Evolutionary conservation across 2,113 vertebrate species (phyloP).

Genomic region (Rostratula benghalensis): DNA sequence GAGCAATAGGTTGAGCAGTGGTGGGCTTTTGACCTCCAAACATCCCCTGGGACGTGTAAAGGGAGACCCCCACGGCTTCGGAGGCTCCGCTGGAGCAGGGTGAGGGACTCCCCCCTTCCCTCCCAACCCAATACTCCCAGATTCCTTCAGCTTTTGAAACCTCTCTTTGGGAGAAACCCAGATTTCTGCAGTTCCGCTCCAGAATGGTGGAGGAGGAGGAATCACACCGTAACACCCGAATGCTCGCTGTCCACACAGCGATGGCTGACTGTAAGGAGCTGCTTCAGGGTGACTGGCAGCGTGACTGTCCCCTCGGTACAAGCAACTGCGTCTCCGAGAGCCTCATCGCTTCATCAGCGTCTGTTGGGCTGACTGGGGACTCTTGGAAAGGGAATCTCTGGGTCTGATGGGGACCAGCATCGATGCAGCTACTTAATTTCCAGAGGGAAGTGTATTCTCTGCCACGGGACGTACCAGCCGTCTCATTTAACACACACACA

Average conservation of each 20-base stretch:
- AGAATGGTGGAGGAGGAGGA: neutral
- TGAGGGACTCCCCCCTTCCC: neutral
- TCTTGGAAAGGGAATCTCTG: neutral
- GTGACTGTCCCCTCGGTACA: neutral
- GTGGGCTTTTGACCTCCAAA: neutral
- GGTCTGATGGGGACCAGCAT: neutral
- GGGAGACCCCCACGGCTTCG: rapidly evolving
- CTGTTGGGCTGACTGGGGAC: neutral
- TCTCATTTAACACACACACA: neutral
- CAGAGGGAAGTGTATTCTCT: neutral
- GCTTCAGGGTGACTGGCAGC: neutral
- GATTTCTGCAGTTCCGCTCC: neutral
- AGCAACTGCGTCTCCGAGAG: neutral
- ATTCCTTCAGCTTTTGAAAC: neutral
- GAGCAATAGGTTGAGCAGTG: neutral
- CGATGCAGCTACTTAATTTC: neutral
- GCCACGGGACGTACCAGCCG: neutral
- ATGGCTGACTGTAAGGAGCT: neutral
- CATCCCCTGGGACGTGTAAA: neutral
- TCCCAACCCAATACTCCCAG: neutral
- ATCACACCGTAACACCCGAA: neutral
- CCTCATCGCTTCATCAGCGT: neutral
- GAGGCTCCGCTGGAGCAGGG: neutral
- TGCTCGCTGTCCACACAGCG: neutral
- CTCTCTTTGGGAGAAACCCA: neutral